Conservation (phyloP, 2,888 invertebrate species). For the Ethmia dodecea region DNA sequence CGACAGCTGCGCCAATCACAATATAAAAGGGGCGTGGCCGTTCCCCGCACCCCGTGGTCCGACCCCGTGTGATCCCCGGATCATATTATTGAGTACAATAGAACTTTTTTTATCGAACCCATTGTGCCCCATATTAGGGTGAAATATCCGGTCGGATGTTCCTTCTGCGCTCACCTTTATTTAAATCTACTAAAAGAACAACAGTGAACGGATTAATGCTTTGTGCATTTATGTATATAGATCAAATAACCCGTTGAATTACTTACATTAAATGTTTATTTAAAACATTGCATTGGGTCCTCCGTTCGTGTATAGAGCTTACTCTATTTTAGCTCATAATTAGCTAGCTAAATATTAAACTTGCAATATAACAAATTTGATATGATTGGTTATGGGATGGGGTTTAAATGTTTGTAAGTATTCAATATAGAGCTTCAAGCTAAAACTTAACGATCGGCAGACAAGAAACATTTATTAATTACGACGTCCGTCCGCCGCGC, state of each 20-base stretch:
- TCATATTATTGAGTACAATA: constrained; percentile 72
- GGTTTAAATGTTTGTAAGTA: too few species aligned
- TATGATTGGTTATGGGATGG: too few species aligned
- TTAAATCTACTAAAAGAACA: constrained; percentile 57
- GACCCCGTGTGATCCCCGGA: constrained; percentile 58
- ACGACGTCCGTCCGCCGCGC: constrained; percentile 42
- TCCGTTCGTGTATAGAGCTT: too few species aligned
- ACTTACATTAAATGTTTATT: too few species aligned
- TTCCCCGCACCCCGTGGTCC: constrained; percentile 36
- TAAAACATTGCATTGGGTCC: too few species aligned
- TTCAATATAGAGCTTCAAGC: constrained; percentile 13
- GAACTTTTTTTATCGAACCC: constrained; percentile 64
- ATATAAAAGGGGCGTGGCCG: constrained; percentile 66
- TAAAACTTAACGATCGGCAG: constrained; percentile 17
- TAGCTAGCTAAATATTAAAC: too few species aligned
- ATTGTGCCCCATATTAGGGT: constrained; percentile 69
- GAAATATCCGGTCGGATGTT: constrained; percentile 77
- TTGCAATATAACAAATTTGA: too few species aligned
- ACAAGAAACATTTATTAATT: constrained; percentile 50
- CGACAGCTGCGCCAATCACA: constrained; percentile 77
- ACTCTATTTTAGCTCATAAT: too few species aligned
- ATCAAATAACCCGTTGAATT: not conserved
- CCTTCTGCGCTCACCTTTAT: constrained; percentile 66
- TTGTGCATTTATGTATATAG: constrained; percentile 17
- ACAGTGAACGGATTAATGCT: constrained; percentile 54